These are phyloP conservation scores for Poeciliopsis turrubarensis DNA, from an alignment of 2,113 vertebrate genomes.

Conservation along the genomic window DNA sequence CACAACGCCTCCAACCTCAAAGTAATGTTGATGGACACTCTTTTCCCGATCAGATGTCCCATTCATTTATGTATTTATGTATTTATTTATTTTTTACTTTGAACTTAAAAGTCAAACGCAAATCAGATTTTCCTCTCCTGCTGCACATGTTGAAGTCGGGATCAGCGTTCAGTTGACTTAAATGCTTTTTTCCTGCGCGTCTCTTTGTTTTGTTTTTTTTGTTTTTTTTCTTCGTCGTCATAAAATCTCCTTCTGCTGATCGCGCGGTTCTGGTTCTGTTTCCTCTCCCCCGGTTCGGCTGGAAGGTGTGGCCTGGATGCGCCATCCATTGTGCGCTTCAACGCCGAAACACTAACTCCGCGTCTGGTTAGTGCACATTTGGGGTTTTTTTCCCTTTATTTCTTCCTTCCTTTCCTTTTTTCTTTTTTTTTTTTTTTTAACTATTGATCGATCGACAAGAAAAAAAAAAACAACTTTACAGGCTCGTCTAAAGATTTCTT, in stretches of 20 bases:
- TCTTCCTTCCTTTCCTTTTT: neutral
- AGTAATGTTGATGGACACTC: neutral
- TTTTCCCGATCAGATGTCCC: too few species aligned
- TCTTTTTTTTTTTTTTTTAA: neutral
- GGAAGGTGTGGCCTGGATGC: slow-evolving; percentile 72
- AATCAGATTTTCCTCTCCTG: neutral
- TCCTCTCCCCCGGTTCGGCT: slow-evolving; percentile 53
- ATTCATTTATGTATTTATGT: too few species aligned
- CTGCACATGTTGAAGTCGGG: neutral
- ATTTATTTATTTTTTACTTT: neutral
- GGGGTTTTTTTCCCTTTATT: neutral
- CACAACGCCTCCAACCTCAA: neutral
- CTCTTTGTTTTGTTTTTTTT: too few species aligned
- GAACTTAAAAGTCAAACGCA: neutral
- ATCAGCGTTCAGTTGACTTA: neutral
- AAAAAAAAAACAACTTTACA: neutral
- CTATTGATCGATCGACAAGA: neutral
- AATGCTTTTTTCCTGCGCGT: too few species aligned
- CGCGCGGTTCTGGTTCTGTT: slow-evolving; percentile 1
- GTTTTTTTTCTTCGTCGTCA: too few species aligned
- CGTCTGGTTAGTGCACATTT: too few species aligned
- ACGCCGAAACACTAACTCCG: slow-evolving; percentile 10
- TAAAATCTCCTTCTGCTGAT: neutral
- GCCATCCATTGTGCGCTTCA: slow-evolving; percentile 47
- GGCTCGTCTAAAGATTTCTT: neutral